A percentile compares a stretch with the other conserved stretches of the same genome.
Evolutionary conservation across 2,888 invertebrate species (phyloP).

Genomic region (Rhingia campestris): DNA sequence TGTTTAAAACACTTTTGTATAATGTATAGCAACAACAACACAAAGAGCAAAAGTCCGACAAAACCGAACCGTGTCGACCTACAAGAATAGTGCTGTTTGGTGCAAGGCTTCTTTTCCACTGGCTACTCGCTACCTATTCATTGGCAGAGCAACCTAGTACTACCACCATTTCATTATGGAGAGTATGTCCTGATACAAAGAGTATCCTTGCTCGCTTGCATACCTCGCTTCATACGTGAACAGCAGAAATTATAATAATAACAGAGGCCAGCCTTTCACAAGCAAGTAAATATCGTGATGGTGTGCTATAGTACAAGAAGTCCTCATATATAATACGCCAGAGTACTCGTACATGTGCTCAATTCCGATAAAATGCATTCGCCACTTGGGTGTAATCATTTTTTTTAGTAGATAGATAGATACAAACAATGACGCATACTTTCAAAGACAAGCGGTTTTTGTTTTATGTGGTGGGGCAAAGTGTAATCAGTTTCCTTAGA

Average conservation of each 20-base stretch:
- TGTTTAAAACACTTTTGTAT: constrained; percentile 34
- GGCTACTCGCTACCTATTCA: constrained; percentile 59
- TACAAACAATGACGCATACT: constrained; percentile 28
- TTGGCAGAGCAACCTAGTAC: constrained; percentile 46
- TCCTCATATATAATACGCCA: constrained; percentile 31
- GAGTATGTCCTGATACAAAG: constrained; percentile 55
- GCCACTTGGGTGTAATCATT: background rate
- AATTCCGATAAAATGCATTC: constrained; percentile 60
- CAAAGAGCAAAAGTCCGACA: constrained; percentile 14
- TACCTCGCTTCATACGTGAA: constrained; percentile 11
- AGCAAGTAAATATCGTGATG: constrained; percentile 36
- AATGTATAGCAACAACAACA: constrained; percentile 4
- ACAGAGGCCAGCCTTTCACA: constrained; percentile 54
- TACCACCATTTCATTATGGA: constrained; percentile 60
- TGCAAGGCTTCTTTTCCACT: constrained; percentile 56
- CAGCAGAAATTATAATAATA: constrained; percentile 67
- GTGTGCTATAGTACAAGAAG: constrained; percentile 35
- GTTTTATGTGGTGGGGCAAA: background rate
- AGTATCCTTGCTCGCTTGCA: constrained; percentile 37
- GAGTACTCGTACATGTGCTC: constrained; percentile 11
- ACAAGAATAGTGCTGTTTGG: constrained; percentile 34
- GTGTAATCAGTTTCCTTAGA: background rate
- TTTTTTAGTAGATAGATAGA: constrained; percentile 7
- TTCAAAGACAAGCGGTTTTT: background rate
- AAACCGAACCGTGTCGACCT: constrained; percentile 26